Evolutionary conservation across 2,888 invertebrate genomes (phyloP).

Genomic region (Mythimna ferrago): DNA sequence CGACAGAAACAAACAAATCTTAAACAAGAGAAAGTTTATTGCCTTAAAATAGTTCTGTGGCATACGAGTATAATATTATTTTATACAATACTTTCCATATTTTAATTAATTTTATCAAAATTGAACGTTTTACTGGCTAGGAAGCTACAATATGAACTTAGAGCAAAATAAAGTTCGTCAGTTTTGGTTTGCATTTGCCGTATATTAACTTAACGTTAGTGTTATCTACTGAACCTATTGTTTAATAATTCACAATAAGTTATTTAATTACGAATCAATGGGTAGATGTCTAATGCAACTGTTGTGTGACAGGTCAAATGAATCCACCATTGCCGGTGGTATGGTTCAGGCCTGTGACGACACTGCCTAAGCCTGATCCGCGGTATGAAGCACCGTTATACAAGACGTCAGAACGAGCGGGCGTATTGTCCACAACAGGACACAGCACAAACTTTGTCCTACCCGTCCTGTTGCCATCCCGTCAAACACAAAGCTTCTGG

Average conservation of each 20-base stretch:
- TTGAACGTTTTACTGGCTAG: constrained; percentile 29
- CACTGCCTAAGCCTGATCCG: constrained; percentile 90
- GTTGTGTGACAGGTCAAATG: constrained; percentile 92
- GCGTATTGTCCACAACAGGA: constrained; percentile 96
- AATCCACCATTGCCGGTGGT: constrained; percentile 93
- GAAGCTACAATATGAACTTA: constrained; percentile 21
- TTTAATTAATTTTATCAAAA: constrained; percentile 19
- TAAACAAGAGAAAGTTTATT: constrained; percentile 39
- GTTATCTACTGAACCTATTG: neutral
- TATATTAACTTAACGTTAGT: constrained; percentile 13
- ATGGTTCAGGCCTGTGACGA: constrained; percentile 92
- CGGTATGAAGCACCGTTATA: constrained; percentile 95
- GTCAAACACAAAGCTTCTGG: constrained; percentile 94
- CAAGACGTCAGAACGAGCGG: constrained; percentile 97
- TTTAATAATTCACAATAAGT: constrained; percentile 9
- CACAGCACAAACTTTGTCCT: constrained; percentile 98
- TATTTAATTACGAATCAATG: neutral
- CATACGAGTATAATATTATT: constrained; percentile 15
- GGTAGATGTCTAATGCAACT: constrained; percentile 2
- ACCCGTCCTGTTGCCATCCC: constrained; percentile 93
- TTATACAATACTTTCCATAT: constrained; percentile 22
- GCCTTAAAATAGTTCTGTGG: constrained; percentile 31
- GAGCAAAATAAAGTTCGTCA: constrained; percentile 15
- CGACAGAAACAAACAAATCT: constrained; percentile 17
- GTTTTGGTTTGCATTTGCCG: constrained; percentile 12